Evolutionary conservation across 2,113 vertebrate genomes (phyloP).

Genomic region (Bos taurus): DNA sequence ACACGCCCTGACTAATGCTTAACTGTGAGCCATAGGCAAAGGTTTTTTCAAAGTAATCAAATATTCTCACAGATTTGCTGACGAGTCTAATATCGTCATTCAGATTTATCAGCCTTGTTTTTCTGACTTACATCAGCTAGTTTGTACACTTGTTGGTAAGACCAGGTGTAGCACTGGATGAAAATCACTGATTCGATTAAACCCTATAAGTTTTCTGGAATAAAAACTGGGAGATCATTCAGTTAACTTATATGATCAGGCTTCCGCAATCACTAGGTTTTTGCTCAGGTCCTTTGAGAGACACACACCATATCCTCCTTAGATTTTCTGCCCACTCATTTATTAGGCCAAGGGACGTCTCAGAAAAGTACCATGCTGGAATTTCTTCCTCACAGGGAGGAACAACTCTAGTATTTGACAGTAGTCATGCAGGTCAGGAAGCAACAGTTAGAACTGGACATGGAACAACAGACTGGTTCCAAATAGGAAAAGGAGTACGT

Average conservation of each 20-base stretch:
- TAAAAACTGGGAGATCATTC: background rate
- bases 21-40: background rate
- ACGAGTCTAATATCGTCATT: background rate
- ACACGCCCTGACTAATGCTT: background rate
- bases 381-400: background rate
- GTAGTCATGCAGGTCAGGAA: background rate
- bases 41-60: background rate
- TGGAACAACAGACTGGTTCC: too few species aligned
- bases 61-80: background rate
- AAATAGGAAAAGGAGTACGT: too few species aligned
- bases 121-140: background rate
- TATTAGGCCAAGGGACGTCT: background rate
- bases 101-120: background rate
- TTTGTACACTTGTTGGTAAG: background rate
- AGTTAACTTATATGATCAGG: background rate
- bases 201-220: background rate
- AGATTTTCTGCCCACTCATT: background rate
- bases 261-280: background rate
- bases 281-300: background rate
- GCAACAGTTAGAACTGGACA: too few species aligned
- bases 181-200: background rate
- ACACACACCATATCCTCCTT: background rate
- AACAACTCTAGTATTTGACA: background rate
- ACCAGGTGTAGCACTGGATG: background rate
- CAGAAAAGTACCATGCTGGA: background rate